Evolutionary conservation across 2,888 invertebrate genomes (phyloP), one percentile per base, ranked within the genome.

Genomic region (Drosophila nr. fundita): DNA sequence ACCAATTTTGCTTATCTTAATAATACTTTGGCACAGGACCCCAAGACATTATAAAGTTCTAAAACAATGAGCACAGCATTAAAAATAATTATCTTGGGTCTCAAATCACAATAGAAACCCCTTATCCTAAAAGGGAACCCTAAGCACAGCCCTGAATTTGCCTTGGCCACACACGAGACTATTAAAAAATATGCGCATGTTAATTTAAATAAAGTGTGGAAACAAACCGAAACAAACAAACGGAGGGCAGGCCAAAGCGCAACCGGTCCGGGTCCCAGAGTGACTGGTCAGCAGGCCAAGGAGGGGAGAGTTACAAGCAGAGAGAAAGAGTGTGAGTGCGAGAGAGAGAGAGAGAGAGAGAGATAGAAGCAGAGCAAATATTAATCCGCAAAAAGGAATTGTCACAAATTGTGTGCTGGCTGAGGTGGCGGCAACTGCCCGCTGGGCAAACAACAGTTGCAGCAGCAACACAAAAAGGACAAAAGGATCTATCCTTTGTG

Each of bases 311-410:
- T 42, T 49, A 36, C 48, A n/a, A 8, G 40, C 5, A 58, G 5
- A 21, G 18, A 10, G 18, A 27, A 40, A 48, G 38, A 42, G 10
- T n/a, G 7, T 11, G 32, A 11, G 1, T 13, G 7, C 48, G 18
- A 38, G 53, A 29, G 67, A 18, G 36, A 18, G 52, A 7, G 50
- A 62, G 50, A 24, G 13, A 21, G 45, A 45, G 8, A 24, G 45
- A 45, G 69, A 65, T 55, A 38, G 50, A 68, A 58, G 61, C 73
- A 83, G 79, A 87, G 85, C 85, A 89, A 89, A 88, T 89, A 88
- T 88, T 88, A 88, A 88, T 89, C 89, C 87, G 71, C 87, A 88
- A 87, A 88, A 88, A 89, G 87, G 87, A 88, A 89, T 88, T 88
- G 85, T 89, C 87, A 89, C 89, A 88, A 88, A 88, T 88, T 88